Conservation (phyloP, 2,113 vertebrate species). For the Zootoca vivipara region DNA sequence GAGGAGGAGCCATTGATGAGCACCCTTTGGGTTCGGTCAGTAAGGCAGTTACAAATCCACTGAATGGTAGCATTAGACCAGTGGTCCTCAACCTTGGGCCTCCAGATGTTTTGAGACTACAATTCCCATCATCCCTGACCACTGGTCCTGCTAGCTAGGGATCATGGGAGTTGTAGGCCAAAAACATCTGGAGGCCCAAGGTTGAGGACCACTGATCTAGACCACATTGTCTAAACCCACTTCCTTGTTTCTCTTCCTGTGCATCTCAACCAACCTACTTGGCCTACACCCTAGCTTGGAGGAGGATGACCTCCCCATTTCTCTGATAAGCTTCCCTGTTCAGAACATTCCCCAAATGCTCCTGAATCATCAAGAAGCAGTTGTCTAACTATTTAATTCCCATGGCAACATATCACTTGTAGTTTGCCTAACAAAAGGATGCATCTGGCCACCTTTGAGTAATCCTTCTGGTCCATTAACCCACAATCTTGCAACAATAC, state of each 20-base stretch:
- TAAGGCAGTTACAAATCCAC: too few relatives aligned
- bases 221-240: too few relatives aligned
- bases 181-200: too few relatives aligned
- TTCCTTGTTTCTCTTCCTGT: not conserved
- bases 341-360: not conserved
- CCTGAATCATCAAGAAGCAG: not conserved
- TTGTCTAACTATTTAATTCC: not conserved
- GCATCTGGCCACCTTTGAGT: not conserved
- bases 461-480: not conserved
- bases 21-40: too few relatives aligned
- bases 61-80: too few relatives aligned
- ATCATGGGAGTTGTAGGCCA: too few relatives aligned
- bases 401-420: not conserved
- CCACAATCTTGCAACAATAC: not conserved
- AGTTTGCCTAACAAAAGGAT: constrained; percentile 4
- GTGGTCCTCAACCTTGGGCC: too few relatives aligned
- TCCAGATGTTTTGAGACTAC: too few relatives aligned
- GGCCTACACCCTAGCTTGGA: not conserved
- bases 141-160: too few relatives aligned
- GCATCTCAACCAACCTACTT: not conserved
- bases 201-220: too few relatives aligned
- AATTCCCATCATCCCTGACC: too few relatives aligned
- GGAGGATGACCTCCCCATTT: not conserved
- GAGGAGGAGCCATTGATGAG: too few relatives aligned
- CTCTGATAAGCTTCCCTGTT: not conserved